These are phyloP conservation scores for Sinotaia quadrata DNA, from an alignment of 2,888 invertebrate species.

Conservation along the genomic window DNA sequence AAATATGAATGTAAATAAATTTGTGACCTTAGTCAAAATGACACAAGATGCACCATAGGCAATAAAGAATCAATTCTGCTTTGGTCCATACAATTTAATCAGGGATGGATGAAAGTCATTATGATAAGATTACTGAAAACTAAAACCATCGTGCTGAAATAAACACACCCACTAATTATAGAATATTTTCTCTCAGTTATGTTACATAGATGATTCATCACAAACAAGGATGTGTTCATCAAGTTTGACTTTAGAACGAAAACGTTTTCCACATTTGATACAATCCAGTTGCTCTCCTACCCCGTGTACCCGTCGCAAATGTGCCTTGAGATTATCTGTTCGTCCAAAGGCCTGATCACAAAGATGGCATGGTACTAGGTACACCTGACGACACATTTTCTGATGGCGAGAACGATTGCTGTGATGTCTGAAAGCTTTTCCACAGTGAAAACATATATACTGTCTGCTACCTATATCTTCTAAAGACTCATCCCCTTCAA, in stretches of 20 bases:
- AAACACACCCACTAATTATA: not conserved
- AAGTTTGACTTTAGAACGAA: slow-evolving; percentile 32
- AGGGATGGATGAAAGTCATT: too few relatives aligned
- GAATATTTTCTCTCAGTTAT: not conserved
- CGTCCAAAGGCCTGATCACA: slow-evolving; percentile 27
- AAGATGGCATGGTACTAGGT: slow-evolving; percentile 17
- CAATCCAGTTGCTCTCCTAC: slow-evolving; percentile 34
- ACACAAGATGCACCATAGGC: too few relatives aligned
- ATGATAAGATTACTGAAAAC: too few relatives aligned
- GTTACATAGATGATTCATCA: too few relatives aligned
- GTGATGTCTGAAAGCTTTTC: slow-evolving; percentile 19
- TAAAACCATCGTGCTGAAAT: too few relatives aligned
- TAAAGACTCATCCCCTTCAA: too few relatives aligned
- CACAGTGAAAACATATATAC: slow-evolving; percentile 14
- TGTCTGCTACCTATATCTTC: not conserved
- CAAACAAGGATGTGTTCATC: slow-evolving; percentile 21
- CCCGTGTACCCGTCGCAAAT: slow-evolving; percentile 33
- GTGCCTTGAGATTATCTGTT: slow-evolving; percentile 34
- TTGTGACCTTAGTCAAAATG: too few relatives aligned
- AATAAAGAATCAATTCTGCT: too few relatives aligned
- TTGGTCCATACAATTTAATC: too few relatives aligned
- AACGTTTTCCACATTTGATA: slow-evolving; percentile 27
- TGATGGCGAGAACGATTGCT: slow-evolving; percentile 20
- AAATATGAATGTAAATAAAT: too few relatives aligned
- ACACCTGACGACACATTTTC: slow-evolving; percentile 9